Evolutionary conservation across 2,888 invertebrate genomes (phyloP).

Genomic region (Nemoura dubitans): DNA sequence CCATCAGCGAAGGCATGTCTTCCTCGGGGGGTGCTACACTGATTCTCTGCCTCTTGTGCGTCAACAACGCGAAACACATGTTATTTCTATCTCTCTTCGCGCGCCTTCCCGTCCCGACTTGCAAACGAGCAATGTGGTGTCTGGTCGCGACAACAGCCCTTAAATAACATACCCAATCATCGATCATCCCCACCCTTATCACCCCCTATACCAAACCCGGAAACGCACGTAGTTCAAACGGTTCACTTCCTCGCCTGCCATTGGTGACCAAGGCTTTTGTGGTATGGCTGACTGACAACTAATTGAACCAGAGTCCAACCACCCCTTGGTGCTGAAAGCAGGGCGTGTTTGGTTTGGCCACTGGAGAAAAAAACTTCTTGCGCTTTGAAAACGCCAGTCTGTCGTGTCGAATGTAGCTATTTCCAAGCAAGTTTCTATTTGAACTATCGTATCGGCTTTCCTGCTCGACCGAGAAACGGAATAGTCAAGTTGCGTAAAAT

Average conservation of each 20-base stretch:
- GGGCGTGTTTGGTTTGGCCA: background rate
- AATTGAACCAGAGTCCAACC: background rate
- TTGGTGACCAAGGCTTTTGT: background rate
- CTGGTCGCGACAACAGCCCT: constrained; percentile 1
- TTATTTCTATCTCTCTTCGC: background rate
- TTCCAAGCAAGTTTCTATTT: background rate
- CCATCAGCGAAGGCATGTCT: constrained; percentile 34
- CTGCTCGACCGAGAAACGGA: background rate
- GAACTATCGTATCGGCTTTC: background rate
- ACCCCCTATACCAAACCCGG: background rate
- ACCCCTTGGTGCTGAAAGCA: background rate
- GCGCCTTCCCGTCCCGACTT: background rate
- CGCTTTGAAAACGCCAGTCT: background rate
- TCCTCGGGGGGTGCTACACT: constrained; percentile 30
- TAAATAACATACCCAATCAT: constrained; percentile 13
- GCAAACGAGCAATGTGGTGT: background rate
- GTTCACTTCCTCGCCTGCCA: constrained; percentile 15
- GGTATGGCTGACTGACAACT: background rate
- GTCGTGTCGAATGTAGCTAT: background rate
- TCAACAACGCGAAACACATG: constrained; percentile 46
- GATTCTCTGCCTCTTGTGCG: constrained; percentile 36
- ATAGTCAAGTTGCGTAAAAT: background rate
- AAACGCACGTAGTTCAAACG: constrained; percentile 9
- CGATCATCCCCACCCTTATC: constrained; percentile 17
- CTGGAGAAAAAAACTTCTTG: background rate